Percentiles rank a stretch among this genome's conserved stretches.
These are phyloP conservation scores for Ferdinandea cuprea DNA, from an alignment of 2,888 invertebrate genomes.

Conservation along the genomic window DNA sequence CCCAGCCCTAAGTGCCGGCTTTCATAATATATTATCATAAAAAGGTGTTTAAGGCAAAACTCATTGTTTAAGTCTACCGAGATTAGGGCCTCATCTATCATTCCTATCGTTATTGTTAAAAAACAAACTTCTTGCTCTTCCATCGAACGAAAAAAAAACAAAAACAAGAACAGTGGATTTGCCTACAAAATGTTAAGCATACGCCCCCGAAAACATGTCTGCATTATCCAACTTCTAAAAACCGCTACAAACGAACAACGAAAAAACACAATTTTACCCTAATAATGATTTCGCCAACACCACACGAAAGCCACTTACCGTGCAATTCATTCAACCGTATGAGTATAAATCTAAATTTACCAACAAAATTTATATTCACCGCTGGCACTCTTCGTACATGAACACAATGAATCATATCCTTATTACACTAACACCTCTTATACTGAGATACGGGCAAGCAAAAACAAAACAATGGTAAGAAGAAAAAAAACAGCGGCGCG, in stretches of 20 bases:
- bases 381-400: slow-evolving; percentile 58
- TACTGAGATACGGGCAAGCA: not conserved
- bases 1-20: not conserved
- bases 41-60: not conserved
- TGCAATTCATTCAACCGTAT: slow-evolving; percentile 71
- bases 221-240: slow-evolving; percentile 6
- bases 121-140: slow-evolving; percentile 31
- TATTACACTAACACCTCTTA: slow-evolving; percentile 66
- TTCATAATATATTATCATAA: not conserved
- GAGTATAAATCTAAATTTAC: slow-evolving; percentile 71
- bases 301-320: slow-evolving; percentile 72
- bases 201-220: slow-evolving; percentile 8
- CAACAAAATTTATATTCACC: slow-evolving; percentile 67
- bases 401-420: slow-evolving; percentile 72
- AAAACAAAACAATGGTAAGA: not conserved
- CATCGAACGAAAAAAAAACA: no score
- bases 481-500: slow-evolving; percentile 28
- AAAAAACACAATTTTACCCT: slow-evolving; percentile 32
- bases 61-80: not conserved
- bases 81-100: slow-evolving; percentile 35
- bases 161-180: slow-evolving; percentile 20
- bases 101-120: slow-evolving; percentile 15
- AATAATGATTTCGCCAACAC: slow-evolving; percentile 52
- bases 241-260: not conserved
- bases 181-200: slow-evolving; percentile 22